A percentile compares a stretch with the other conserved stretches of the same genome.
Conservation (phyloP, 2,113 vertebrate genomes). For the Paraplagusia blochii region DNA sequence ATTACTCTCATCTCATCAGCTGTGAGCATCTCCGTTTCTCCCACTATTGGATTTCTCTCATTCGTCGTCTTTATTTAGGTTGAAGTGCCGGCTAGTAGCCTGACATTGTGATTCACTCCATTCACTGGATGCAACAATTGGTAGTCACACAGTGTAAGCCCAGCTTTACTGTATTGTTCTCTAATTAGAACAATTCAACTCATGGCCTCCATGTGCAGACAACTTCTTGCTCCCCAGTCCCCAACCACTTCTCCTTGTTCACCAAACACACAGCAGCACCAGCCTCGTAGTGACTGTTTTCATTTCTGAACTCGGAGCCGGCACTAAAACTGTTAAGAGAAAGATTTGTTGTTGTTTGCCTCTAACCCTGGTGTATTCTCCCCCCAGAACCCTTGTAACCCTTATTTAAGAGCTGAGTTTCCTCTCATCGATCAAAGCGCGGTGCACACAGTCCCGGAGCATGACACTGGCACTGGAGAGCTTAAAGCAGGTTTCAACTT, state of each 20-base stretch:
- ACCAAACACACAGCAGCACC: background rate
- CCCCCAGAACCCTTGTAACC: conserved; percentile 62
- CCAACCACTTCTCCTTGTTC: background rate
- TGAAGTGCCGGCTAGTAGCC: too few species aligned
- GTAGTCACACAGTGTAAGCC: too few species aligned
- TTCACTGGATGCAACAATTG: too few species aligned
- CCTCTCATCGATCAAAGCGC: conserved; percentile 69
- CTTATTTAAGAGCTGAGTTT: conserved; percentile 63
- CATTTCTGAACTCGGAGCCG: conserved; percentile 41
- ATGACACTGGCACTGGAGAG: conserved; percentile 41
- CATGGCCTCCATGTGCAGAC: too few species aligned
- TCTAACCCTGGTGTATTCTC: conserved; percentile 36
- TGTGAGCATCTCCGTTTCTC: too few species aligned
- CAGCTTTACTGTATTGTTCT: too few species aligned
- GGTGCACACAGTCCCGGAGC: conserved; percentile 35
- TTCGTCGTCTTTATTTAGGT: too few species aligned
- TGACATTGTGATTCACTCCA: too few species aligned
- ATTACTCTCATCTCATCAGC: too few species aligned
- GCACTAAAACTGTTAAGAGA: conserved; percentile 52
- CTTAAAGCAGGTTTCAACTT: conserved; percentile 56
- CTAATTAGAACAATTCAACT: too few species aligned
- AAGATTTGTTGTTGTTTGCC: conserved; percentile 58
- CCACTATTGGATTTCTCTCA: too few species aligned
- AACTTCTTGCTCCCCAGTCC: too few species aligned
- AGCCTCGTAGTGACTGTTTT: conserved; percentile 39